Evolutionary conservation across 2,888 invertebrate genomes (phyloP).

Genomic region (Sipha maydis): DNA sequence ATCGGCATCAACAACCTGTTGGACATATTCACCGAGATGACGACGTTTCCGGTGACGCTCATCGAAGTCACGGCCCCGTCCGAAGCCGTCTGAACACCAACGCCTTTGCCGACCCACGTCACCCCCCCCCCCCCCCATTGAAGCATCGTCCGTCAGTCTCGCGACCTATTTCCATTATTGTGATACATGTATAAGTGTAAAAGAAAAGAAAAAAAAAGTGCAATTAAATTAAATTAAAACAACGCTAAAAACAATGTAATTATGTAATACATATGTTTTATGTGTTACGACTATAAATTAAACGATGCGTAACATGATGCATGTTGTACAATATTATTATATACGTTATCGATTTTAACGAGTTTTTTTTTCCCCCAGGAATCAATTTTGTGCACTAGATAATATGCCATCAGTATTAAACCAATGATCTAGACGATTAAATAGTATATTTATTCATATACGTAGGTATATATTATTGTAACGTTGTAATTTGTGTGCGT

Average conservation of each 20-base stretch:
- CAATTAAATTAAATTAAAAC: neutral
- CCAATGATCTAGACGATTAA: slow-evolving; percentile 37
- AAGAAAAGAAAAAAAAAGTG: neutral
- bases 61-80: slow-evolving; percentile 63
- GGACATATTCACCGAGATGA: slow-evolving; percentile 79
- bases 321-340: neutral
- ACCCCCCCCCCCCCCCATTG: neutral
- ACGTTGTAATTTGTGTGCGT: too few species aligned
- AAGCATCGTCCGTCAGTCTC: neutral
- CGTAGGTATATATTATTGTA: neutral
- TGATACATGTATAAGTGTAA: neutral
- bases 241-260: neutral
- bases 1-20: slow-evolving; percentile 92
- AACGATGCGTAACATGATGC: too few species aligned
- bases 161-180: neutral
- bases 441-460: neutral
- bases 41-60: slow-evolving; percentile 46
- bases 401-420: slow-evolving; percentile 59
- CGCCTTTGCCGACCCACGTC: neutral
- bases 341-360: neutral
- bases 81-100: slow-evolving; percentile 47
- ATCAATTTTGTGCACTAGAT: neutral
- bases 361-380: neutral
- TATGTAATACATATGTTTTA: neutral
- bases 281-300: too few species aligned